Evolutionary conservation across 2,113 vertebrate species (phyloP), one percentile per base, ranked within the genome.

Genomic region (Tautogolabrus adspersus): DNA sequence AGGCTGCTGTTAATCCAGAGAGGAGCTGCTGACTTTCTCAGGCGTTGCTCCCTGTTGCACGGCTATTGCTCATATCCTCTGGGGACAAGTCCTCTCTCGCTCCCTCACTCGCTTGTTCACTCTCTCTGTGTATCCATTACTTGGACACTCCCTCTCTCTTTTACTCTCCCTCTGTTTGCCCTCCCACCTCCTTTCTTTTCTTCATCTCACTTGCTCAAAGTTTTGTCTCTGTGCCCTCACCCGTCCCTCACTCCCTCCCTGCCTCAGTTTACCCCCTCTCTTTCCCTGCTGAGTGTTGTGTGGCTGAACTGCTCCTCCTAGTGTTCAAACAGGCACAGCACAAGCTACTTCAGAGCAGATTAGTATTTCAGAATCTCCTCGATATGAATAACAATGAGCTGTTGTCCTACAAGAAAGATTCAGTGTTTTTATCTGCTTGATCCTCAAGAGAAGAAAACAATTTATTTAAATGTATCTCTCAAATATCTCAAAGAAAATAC

Each of bases 11-110:
- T 89, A 88, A 90, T 88, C 85, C 87, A 79, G 80, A 79, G 74
- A 84, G 71, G 76, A 88, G 91, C 87, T 80, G 82, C 87, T 10
- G 81, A 84, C 75, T 87, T 89, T 88, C 87, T 88, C 81, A 84
- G 81, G 73, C 89, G 60, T 93, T 93, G 86, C 92, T 90, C 87
- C 86, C 84, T 91, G 92, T 94, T 95, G 92, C 93, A 82, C 81
- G 85, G 87, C 90, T 92, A 92, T 94, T 94, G 93, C 93, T 88
- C 87, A 91, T 85, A 79, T 87, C 88, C 89, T 90, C 87, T 19
- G 55, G 92, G 88, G 90, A 91, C 74, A 71, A 73, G 74, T 60
- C 64, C 40, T 69, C 76, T 66, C 76, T 58, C 69, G 19, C 86
- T 52, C 73, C 30, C 81, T 51, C 58, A 38, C 69, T 72, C 74